Conservation (phyloP, 2,113 vertebrate genomes). For the Gavia stellata region DNA sequence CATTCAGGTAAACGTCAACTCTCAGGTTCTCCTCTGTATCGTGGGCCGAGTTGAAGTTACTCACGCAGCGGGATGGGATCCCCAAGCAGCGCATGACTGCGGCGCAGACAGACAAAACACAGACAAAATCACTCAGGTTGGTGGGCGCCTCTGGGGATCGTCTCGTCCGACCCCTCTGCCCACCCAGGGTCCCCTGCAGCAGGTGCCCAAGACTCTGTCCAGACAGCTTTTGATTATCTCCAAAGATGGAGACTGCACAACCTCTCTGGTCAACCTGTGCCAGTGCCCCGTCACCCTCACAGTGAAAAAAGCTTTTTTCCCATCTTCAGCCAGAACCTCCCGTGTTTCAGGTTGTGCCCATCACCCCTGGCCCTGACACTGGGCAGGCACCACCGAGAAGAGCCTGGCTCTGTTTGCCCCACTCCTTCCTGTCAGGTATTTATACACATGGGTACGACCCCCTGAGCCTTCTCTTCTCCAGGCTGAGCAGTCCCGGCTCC, state of each 20-base stretch:
- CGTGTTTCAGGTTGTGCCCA: background rate
- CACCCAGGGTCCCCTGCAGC: background rate
- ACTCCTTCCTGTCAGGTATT: background rate
- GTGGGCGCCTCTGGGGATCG: too few relatives aligned
- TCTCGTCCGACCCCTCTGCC: background rate
- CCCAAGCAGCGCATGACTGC: conserved; percentile 74
- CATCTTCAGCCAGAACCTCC: background rate
- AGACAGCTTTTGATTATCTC: background rate
- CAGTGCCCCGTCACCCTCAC: background rate
- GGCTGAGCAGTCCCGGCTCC: background rate
- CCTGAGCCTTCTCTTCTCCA: background rate
- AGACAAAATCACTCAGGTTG: background rate
- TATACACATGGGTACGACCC: background rate
- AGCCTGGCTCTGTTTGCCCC: background rate
- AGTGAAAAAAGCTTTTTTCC: background rate
- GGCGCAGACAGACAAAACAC: background rate
- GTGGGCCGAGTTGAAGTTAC: conserved; percentile 68
- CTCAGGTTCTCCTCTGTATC: conserved; percentile 69
- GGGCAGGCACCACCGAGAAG: background rate
- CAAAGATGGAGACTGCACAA: background rate
- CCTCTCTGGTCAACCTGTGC: background rate
- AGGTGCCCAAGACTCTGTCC: background rate
- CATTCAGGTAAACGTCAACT: conserved; percentile 55
- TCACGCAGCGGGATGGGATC: conserved; percentile 66
- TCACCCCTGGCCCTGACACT: background rate